Percentiles rank a stretch among this genome's conserved stretches.
These are phyloP conservation scores for Pemphigus obesinymphae DNA, from an alignment of 1,140 invertebrate genomes.

Conservation along the genomic window DNA sequence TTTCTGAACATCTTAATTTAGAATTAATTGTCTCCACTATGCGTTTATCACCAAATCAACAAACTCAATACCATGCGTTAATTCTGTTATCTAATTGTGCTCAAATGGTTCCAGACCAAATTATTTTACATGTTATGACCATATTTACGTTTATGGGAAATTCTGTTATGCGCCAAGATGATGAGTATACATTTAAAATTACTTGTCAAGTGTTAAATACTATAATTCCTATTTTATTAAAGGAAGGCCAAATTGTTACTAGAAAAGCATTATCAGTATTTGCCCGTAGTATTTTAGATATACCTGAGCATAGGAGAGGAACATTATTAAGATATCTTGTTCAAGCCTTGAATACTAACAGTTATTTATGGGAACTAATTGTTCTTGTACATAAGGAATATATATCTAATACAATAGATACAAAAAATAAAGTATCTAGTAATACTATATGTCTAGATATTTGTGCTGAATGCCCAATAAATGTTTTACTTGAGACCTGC, in stretches of 20 bases:
- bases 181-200: conserved; percentile 89
- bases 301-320: conserved; percentile 79
- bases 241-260: conserved; percentile 59
- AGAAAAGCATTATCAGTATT: conserved; percentile 63
- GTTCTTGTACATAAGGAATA: conserved; percentile 58
- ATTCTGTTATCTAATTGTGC: conserved; percentile 73
- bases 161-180: conserved; percentile 83
- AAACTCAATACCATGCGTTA: conserved; percentile 88
- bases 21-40: conserved; percentile 82
- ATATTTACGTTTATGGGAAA: conserved; percentile 95
- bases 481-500: conserved; percentile 22
- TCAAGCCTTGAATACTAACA: conserved; percentile 62
- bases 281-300: conserved; percentile 79
- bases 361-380: conserved; percentile 74
- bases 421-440: conserved; percentile 29
- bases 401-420: conserved; percentile 4
- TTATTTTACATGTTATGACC: conserved; percentile 86
- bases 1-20: conserved; percentile 63
- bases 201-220: conserved; percentile 86
- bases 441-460: conserved; percentile 34
- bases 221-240: conserved; percentile 77
- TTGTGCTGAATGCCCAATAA: conserved; percentile 27
- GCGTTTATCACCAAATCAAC: conserved; percentile 82
- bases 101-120: conserved; percentile 70
- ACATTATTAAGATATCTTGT: conserved; percentile 65